A percentile compares a stretch with the other conserved stretches of the same genome.
Evolutionary conservation across 1,140 invertebrate species (phyloP).

Genomic region (Bombus vancouverensis): DNA sequence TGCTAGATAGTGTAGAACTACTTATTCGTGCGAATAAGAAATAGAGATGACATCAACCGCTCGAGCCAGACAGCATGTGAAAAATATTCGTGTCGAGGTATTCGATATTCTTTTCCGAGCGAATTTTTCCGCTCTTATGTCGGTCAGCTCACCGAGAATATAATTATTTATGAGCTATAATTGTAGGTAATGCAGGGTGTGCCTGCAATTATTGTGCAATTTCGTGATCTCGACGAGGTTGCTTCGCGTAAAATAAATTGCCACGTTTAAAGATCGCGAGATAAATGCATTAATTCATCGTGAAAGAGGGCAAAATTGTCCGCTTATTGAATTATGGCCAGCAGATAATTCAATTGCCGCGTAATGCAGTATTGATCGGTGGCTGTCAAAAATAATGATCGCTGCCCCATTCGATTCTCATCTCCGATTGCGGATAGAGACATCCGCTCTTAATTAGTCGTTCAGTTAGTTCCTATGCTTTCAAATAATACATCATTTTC

Average conservation of each 20-base stretch:
- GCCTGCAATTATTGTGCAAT: slow-evolving; percentile 48
- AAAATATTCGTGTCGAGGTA: slow-evolving; percentile 23
- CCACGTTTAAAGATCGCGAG: slow-evolving; percentile 37
- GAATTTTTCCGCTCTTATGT: slow-evolving; percentile 9
- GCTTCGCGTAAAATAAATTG: slow-evolving; percentile 34
- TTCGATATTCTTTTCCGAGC: not conserved
- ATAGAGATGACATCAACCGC: slow-evolving; percentile 30
- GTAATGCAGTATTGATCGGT: slow-evolving; percentile 2
- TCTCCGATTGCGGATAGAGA: not conserved
- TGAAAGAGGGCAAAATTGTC: slow-evolving; percentile 26
- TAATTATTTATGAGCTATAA: slow-evolving; percentile 39
- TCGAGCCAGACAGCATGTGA: not conserved
- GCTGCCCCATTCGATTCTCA: not conserved
- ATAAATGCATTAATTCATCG: slow-evolving; percentile 33
- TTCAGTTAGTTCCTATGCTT: too few species aligned
- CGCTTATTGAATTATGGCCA: slow-evolving; percentile 17
- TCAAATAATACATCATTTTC: not conserved
- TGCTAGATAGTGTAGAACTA: too few species aligned
- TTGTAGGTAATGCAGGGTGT: slow-evolving; percentile 36
- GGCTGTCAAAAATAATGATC: not conserved
- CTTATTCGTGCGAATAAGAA: not conserved
- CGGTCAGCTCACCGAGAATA: slow-evolving; percentile 1
- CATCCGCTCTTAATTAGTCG: not conserved
- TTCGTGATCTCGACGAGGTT: not conserved
- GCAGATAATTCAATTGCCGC: slow-evolving; percentile 2